A percentile compares a stretch with the other conserved stretches of the same genome.
Conservation (phyloP, 1,140 invertebrate species). For the Fragariocoptes setiger region DNA sequence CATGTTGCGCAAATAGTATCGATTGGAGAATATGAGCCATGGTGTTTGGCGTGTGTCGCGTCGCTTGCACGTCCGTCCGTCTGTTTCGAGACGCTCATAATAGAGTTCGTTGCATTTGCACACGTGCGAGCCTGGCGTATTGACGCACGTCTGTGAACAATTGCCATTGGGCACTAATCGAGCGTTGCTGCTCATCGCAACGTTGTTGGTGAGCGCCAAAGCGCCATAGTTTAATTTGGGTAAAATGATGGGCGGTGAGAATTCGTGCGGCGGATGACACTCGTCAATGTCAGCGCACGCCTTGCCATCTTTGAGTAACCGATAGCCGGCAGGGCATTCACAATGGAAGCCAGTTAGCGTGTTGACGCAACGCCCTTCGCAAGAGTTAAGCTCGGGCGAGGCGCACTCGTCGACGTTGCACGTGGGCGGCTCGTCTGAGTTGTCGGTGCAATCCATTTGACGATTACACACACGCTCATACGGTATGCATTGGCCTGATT, state of each 20-base stretch:
- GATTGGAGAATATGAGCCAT: constrained; percentile 85
- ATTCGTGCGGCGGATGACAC: no score
- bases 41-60: constrained; percentile 34
- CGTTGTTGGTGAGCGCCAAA: no score
- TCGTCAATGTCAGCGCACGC: constrained; percentile 51
- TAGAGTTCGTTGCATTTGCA: constrained; percentile 83
- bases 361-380: constrained; percentile 76
- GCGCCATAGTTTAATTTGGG: no score
- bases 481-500: constrained; percentile 49
- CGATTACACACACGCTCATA: constrained; percentile 64
- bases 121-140: constrained; percentile 71
- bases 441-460: constrained; percentile 58
- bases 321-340: constrained; percentile 74
- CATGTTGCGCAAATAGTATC: constrained; percentile 88
- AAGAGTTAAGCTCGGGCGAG: constrained; percentile 59
- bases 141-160: constrained; percentile 77
- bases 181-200: no score
- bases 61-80: constrained; percentile 63
- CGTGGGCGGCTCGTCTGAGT: constrained; percentile 68
- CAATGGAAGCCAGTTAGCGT: constrained; percentile 68
- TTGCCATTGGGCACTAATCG: constrained; percentile 38
- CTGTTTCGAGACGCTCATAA: constrained; percentile 47
- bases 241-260: no score
- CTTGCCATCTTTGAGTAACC: constrained; percentile 22
- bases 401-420: constrained; percentile 86